Conservation (phyloP, 2,797 vertebrate species). For the Natrix natrix region DNA sequence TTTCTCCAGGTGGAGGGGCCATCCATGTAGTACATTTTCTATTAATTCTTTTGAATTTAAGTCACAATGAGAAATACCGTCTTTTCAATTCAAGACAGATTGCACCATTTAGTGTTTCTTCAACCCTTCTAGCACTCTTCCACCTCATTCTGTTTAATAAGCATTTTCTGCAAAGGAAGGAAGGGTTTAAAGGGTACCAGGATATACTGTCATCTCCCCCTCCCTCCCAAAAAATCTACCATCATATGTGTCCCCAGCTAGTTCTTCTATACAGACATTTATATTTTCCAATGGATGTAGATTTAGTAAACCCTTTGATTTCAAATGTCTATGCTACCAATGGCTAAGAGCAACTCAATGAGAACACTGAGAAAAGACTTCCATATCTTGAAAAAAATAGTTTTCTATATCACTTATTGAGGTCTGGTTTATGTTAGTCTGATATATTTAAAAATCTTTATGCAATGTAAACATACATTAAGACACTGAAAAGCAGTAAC, state of each 20-base stretch:
- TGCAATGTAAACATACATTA: neutral
- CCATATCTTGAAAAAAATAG: neutral
- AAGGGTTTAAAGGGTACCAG: neutral
- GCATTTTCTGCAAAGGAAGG: neutral
- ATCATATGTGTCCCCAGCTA: neutral
- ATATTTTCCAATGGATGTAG: neutral
- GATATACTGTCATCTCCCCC: neutral
- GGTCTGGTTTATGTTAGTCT: neutral
- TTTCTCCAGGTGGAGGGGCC: neutral
- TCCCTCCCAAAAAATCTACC: neutral
- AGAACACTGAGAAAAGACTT: neutral
- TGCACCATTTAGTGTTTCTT: neutral
- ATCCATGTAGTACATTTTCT: constrained; percentile 16
- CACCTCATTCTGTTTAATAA: neutral
- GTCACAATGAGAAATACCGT: constrained; percentile 42
- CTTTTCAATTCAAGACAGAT: constrained; percentile 48
- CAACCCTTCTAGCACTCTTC: neutral
- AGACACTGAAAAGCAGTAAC: neutral
- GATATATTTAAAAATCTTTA: neutral
- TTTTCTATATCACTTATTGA: neutral
- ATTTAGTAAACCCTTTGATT: neutral
- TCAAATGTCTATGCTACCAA: neutral
- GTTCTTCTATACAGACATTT: constrained; percentile 16
- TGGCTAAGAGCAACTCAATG: neutral
- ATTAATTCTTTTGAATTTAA: constrained; percentile 46